A percentile compares a stretch with the other conserved stretches of the same genome.
Evolutionary conservation across 2,113 vertebrate genomes (phyloP).

Genomic region (Ardeotis arabs): DNA sequence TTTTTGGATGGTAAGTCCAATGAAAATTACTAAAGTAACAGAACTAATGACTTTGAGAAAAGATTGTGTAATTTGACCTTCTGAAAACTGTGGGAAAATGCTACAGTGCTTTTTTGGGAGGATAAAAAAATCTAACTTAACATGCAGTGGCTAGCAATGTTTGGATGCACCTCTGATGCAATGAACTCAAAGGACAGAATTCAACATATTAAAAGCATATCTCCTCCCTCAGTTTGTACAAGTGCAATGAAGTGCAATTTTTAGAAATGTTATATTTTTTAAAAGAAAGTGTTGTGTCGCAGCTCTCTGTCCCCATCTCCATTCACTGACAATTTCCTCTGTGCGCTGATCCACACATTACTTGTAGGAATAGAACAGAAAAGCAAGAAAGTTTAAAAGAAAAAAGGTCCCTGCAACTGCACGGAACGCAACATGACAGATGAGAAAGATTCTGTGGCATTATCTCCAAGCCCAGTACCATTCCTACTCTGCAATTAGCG

Average conservation of each 20-base stretch:
- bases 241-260: background rate
- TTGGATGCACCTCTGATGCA: background rate
- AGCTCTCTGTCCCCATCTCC: background rate
- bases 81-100: background rate
- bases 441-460: background rate
- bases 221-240: background rate
- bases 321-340: background rate
- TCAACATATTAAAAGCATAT: background rate
- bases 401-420: background rate
- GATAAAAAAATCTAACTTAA: background rate
- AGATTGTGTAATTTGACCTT: background rate
- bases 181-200: background rate
- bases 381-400: background rate
- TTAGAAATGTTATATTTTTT: background rate
- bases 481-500: background rate
- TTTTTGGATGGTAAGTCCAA: background rate
- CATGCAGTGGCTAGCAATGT: background rate
- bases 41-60: background rate
- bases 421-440: fast-evolving
- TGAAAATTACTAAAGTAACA: background rate
- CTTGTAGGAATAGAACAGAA: background rate
- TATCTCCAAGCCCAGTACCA: background rate
- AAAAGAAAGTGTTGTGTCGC: background rate
- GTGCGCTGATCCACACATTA: background rate
- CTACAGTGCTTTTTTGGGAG: background rate